Conservation (phyloP, 1,140 invertebrate species). For the Apis florea region DNA sequence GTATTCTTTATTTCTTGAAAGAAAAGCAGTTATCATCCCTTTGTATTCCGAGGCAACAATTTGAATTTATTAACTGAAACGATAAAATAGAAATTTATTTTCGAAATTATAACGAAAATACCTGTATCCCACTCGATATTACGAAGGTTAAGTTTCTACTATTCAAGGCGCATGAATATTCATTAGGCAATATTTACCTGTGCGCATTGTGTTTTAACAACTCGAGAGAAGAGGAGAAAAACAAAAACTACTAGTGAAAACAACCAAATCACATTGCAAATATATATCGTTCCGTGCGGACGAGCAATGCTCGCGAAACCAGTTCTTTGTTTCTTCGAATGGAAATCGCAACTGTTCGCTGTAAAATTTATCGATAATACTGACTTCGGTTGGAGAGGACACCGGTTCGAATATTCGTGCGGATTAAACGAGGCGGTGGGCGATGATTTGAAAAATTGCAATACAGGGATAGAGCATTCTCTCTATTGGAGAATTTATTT, state of each 20-base stretch:
- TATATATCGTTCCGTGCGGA: neutral
- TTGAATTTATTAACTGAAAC: too few relatives aligned
- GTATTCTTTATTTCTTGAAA: too few relatives aligned
- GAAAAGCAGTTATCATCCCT: too few relatives aligned
- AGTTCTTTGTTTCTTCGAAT: conserved; percentile 22
- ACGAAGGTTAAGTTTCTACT: too few relatives aligned
- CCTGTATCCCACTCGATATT: too few relatives aligned
- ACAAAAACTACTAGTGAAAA: neutral
- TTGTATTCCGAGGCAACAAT: too few relatives aligned
- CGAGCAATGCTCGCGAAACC: neutral
- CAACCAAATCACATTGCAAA: neutral
- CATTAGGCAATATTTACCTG: neutral
- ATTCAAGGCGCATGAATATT: neutral
- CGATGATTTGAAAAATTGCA: neutral
- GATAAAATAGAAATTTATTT: too few relatives aligned
- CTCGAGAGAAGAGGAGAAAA: neutral
- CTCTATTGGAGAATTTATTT: neutral
- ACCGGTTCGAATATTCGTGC: neutral
- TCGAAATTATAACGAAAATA: too few relatives aligned
- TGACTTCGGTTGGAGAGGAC: neutral
- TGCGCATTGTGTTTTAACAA: too few relatives aligned
- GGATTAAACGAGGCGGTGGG: neutral
- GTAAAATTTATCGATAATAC: conserved; percentile 15
- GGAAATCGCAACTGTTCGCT: neutral
- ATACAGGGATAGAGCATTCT: neutral